Percentiles rank a stretch among this genome's conserved stretches.
Conservation (phyloP, 2,888 invertebrate genomes). For the Drosophila histrio region DNA sequence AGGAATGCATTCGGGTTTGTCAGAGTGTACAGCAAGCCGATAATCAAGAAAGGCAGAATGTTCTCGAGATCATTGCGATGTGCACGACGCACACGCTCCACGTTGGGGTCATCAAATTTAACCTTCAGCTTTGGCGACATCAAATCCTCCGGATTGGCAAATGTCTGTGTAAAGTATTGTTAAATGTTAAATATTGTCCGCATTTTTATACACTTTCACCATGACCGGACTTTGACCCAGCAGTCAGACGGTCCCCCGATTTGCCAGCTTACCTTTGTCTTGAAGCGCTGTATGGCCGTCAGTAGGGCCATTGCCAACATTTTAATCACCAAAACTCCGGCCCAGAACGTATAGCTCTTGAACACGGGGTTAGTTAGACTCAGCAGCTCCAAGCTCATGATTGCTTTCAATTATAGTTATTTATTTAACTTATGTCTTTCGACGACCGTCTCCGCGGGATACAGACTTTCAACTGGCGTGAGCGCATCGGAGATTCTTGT, state of each 20-base stretch:
- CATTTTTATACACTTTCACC: slow-evolving; percentile 27
- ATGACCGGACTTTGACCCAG: slow-evolving; percentile 55
- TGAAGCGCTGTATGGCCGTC: slow-evolving; percentile 83
- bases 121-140: slow-evolving; percentile 81
- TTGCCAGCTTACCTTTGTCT: slow-evolving; percentile 84
- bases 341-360: slow-evolving; percentile 84
- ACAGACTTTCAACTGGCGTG: slow-evolving; percentile 35
- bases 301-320: slow-evolving; percentile 84
- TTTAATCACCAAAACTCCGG: slow-evolving; percentile 84
- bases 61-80: slow-evolving; percentile 88
- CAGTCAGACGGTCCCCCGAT: background rate
- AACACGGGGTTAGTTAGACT: slow-evolving; percentile 82
- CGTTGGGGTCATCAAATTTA: slow-evolving; percentile 84
- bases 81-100: slow-evolving; percentile 86
- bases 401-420: background rate
- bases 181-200: background rate
- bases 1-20: slow-evolving; percentile 84
- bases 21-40: slow-evolving; percentile 85
- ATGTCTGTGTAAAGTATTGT: slow-evolving; percentile 84
- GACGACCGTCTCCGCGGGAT: slow-evolving; percentile 6
- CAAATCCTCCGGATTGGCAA: slow-evolving; percentile 86
- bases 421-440: background rate
- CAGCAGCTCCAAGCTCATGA: slow-evolving; percentile 71
- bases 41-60: slow-evolving; percentile 85
- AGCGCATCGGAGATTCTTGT: background rate